Percentiles rank a stretch among this genome's conserved stretches.
Evolutionary conservation across 2,113 vertebrate species (phyloP).

Genomic region (Calonectris borealis): DNA sequence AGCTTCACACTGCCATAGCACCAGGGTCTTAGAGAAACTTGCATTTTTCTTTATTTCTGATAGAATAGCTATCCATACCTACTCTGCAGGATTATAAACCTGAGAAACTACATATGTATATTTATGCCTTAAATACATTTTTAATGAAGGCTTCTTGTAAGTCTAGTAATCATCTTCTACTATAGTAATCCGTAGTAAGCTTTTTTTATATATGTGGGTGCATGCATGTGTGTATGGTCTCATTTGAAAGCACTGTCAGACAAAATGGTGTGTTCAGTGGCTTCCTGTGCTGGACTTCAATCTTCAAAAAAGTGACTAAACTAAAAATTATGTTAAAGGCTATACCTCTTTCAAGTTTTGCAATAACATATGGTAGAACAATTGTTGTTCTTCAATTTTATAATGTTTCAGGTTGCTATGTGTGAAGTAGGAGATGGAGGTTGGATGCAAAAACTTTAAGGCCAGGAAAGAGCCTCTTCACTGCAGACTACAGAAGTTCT

Average conservation of each 20-base stretch:
- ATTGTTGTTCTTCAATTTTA: not conserved
- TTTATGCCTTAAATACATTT: not conserved
- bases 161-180: not conserved
- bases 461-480: not conserved
- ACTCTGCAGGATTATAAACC: not conserved
- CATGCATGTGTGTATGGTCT: not conserved
- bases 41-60: not conserved
- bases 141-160: not conserved
- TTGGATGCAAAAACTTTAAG: not conserved
- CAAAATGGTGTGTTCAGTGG: not conserved
- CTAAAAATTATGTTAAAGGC: not conserved
- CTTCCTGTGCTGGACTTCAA: not conserved
- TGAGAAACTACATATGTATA: not conserved
- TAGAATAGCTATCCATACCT: not conserved
- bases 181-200: not conserved
- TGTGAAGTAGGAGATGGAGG: not conserved
- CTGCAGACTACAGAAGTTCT: not conserved
- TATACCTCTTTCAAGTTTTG: not conserved
- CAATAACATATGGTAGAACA: not conserved
- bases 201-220: not conserved
- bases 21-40: not conserved
- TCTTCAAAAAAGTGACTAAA: not conserved
- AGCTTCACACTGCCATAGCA: not conserved
- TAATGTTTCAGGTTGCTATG: not conserved
- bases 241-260: not conserved